Conservation (phyloP, 2,888 invertebrate species). For the Sisyra terminalis region DNA sequence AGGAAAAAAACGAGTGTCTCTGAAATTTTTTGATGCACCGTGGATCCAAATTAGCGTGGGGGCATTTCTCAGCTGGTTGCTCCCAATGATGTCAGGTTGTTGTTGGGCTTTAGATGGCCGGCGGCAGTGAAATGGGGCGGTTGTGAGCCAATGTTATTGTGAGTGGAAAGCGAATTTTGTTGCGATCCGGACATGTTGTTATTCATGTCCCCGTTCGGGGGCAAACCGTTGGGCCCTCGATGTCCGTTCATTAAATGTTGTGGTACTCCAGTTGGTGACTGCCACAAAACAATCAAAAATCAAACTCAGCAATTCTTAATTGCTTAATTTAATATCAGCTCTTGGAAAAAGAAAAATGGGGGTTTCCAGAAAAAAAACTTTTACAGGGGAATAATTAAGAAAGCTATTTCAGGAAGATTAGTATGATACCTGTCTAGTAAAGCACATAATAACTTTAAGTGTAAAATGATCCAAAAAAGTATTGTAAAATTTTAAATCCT, state of each 20-base stretch:
- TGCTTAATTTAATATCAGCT: no score
- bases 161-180: conserved; percentile 22
- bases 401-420: no score
- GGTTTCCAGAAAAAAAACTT: no score
- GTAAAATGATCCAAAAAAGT: no score
- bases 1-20: not conserved
- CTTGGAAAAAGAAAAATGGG: no score
- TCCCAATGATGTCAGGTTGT: conserved; percentile 32
- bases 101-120: conserved; percentile 23
- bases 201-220: conserved; percentile 43
- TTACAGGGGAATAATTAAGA: no score
- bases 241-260: conserved; percentile 36
- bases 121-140: conserved; percentile 33
- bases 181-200: conserved; percentile 45
- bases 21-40: conserved; percentile 6
- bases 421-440: no score
- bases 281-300: no score
- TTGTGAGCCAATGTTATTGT: conserved; percentile 22
- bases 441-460: no score
- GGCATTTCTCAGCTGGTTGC: conserved; percentile 46
- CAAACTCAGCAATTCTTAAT: no score
- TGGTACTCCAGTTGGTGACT: conserved; percentile 14
- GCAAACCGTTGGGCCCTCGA: conserved; percentile 19
- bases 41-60: conserved; percentile 23
- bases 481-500: no score